These are phyloP conservation scores for Leptinotarsa defecta DNA, from an alignment of 1,140 invertebrate species.

Conservation along the genomic window DNA sequence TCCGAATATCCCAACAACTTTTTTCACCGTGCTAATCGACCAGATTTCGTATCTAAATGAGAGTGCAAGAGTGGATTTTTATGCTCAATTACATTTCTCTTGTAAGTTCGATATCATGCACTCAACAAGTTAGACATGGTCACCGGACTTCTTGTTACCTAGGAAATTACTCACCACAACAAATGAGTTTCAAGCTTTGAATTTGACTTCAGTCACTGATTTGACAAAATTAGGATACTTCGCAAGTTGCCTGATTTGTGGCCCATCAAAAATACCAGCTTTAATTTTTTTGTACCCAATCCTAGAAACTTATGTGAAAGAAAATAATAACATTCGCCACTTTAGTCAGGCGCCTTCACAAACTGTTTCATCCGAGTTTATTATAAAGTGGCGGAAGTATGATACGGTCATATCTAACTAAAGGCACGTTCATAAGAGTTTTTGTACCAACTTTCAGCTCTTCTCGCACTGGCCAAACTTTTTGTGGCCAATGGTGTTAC, in stretches of 20 bases:
- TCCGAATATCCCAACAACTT: constrained; percentile 54
- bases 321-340: constrained; percentile 15
- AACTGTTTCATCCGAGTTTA: constrained; percentile 36
- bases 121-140: background rate
- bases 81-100: background rate
- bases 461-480: too few relatives aligned
- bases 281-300: constrained; percentile 40
- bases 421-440: constrained; percentile 25
- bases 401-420: constrained; percentile 33
- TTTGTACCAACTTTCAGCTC: too few relatives aligned
- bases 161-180: constrained; percentile 25
- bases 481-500: constrained; percentile 19
- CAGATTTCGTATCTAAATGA: too few relatives aligned
- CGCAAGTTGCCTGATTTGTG: constrained; percentile 43
- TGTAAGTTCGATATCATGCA: background rate
- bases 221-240: constrained; percentile 25
- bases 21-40: constrained; percentile 38
- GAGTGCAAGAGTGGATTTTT: too few relatives aligned
- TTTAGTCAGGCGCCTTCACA: constrained; percentile 35
- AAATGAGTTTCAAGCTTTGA: constrained; percentile 14
- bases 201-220: background rate
- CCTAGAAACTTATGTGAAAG: constrained; percentile 25
- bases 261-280: constrained; percentile 43
- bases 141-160: constrained; percentile 7
- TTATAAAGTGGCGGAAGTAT: constrained; percentile 52